phyloP scores from a whole-genome alignment of 2,888 invertebrate species.

The Cephus rjabovi region DNA sequence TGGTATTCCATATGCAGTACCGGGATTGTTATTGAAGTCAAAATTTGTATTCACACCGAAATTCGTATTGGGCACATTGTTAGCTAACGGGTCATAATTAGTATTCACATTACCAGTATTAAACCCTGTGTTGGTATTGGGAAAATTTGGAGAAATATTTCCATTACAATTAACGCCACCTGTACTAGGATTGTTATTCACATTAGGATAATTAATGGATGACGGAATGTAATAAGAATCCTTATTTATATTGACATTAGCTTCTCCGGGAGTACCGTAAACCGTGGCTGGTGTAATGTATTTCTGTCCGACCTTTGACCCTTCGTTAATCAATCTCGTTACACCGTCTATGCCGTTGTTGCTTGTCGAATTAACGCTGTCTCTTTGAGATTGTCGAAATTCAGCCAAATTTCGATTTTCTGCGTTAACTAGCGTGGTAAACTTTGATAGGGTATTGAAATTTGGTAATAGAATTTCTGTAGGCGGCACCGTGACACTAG shows the following conservation, averaged over 20 bases:
- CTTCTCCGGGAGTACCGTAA: constrained; percentile 22
- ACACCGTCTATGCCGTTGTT: too few species aligned
- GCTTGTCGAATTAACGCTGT: too few species aligned
- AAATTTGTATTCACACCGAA: neutral
- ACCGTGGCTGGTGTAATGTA: constrained; percentile 14
- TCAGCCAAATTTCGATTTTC: too few species aligned
- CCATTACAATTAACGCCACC: neutral
- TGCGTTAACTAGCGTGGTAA: too few species aligned
- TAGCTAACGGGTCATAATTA: neutral
- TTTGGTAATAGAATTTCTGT: constrained; percentile 20
- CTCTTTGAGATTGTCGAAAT: too few species aligned
- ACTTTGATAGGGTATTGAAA: neutral
- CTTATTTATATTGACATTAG: neutral
- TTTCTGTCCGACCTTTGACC: too few species aligned
- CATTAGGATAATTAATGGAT: neutral
- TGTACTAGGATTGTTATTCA: neutral
- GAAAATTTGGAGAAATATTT: neutral
- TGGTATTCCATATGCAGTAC: neutral
- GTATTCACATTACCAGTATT: neutral
- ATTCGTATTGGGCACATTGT: neutral
- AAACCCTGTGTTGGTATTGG: neutral
- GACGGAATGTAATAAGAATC: neutral
- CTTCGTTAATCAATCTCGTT: too few species aligned
- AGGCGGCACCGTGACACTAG: constrained; percentile 13
- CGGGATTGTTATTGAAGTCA: constrained; percentile 5